Conservation (phyloP, 2,797 vertebrate genomes). For the Gymnocypris eckloni region DNA sequence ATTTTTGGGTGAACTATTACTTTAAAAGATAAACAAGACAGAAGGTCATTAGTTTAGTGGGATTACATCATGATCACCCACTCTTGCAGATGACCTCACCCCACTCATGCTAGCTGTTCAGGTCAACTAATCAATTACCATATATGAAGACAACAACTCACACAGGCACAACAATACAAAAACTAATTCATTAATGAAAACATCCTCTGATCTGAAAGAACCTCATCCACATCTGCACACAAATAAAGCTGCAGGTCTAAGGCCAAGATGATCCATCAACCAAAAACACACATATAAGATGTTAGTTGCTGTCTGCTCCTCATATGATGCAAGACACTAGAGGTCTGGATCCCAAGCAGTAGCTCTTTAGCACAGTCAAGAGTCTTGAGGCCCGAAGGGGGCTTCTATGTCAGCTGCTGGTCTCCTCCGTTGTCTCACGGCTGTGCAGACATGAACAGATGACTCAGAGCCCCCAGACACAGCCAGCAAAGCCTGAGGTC, state of each 20-base stretch:
- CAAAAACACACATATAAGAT: not conserved
- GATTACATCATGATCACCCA: constrained; percentile 24
- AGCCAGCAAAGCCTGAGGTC: constrained; percentile 38
- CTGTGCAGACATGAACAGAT: constrained; percentile 52
- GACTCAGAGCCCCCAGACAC: constrained; percentile 55
- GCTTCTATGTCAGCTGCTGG: constrained; percentile 54
- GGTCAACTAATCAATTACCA: constrained; percentile 52
- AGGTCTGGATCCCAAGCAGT: constrained; percentile 19
- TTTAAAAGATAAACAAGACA: not conserved
- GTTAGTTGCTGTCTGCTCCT: constrained; percentile 1
- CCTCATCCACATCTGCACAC: not conserved
- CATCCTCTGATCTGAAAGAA: not conserved
- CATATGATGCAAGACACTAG: not conserved
- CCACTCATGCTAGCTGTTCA: constrained; percentile 13
- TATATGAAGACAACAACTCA: constrained; percentile 14
- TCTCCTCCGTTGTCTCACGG: constrained; percentile 27
- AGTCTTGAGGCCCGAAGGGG: constrained; percentile 11
- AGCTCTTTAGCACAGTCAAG: constrained; percentile 27
- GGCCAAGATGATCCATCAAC: not conserved
- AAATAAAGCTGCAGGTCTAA: not conserved
- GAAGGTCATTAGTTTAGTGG: not conserved
- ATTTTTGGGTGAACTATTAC: not conserved
- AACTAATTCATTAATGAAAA: not conserved
- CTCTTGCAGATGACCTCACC: constrained; percentile 46
- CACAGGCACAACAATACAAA: not conserved